phyloP scores from a whole-genome alignment of 2,888 invertebrate species.

The Epinotia brunnichana region DNA sequence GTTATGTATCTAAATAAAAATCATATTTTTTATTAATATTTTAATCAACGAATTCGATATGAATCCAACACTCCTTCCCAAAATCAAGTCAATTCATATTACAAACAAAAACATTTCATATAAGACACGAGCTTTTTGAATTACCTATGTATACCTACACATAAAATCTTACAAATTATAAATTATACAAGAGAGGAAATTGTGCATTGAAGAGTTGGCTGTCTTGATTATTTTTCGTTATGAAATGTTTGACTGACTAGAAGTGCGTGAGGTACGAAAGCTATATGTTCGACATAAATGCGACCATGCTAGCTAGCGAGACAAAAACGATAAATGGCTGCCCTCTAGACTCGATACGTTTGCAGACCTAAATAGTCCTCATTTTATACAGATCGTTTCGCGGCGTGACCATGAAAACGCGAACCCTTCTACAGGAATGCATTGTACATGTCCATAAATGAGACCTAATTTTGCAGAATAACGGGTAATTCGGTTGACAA shows the following conservation, averaged over 20 bases:
- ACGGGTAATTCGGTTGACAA: not conserved
- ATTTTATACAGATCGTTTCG: not conserved
- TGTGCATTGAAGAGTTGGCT: not conserved
- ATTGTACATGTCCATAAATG: not conserved
- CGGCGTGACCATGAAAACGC: not conserved
- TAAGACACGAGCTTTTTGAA: constrained; percentile 13
- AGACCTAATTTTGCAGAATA: not conserved
- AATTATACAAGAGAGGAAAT: not conserved
- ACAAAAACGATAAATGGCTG: not conserved
- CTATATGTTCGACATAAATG: too few species aligned
- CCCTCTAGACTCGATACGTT: not conserved
- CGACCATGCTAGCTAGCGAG: not conserved
- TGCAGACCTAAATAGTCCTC: not conserved
- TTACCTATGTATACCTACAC: not conserved
- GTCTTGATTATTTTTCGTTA: not conserved
- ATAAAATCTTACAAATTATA: constrained; percentile 5
- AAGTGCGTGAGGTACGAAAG: too few species aligned
- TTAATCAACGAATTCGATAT: constrained; percentile 43
- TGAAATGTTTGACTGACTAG: not conserved
- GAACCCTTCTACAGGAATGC: not conserved
- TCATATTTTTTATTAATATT: constrained; percentile 10
- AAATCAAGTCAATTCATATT: constrained; percentile 10
- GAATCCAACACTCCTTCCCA: constrained; percentile 20
- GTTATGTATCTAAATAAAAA: not conserved
- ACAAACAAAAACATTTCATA: not conserved